Percentiles rank a stretch among this genome's conserved stretches.
These are phyloP conservation scores for Agrochola lota DNA, from an alignment of 2,888 invertebrate genomes.

Conservation along the genomic window DNA sequence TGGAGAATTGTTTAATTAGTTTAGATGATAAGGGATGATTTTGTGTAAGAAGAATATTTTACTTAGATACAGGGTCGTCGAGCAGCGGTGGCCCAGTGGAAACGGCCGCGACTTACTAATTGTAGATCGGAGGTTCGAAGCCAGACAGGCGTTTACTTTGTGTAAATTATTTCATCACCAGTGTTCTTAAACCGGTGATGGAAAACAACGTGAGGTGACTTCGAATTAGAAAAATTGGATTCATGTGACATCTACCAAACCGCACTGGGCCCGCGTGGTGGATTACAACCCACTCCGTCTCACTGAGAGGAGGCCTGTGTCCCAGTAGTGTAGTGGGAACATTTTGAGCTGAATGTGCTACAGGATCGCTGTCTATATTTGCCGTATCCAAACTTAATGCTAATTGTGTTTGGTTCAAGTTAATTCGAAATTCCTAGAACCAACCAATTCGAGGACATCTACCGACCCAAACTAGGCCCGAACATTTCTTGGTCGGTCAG, in stretches of 20 bases:
- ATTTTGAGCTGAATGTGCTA: too few relatives aligned
- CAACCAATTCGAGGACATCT: too few relatives aligned
- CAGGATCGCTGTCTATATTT: too few relatives aligned
- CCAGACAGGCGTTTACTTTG: background rate
- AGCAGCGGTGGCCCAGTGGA: background rate
- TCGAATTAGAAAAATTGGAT: too few relatives aligned
- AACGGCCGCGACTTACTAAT: background rate
- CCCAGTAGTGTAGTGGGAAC: too few relatives aligned
- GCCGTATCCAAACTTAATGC: background rate
- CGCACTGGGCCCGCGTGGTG: too few relatives aligned
- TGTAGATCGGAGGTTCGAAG: background rate
- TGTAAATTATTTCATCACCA: background rate
- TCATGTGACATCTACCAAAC: too few relatives aligned
- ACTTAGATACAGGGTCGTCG: background rate
- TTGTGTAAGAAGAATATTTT: background rate
- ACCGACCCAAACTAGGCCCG: background rate
- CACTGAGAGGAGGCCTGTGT: too few relatives aligned
- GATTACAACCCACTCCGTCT: too few relatives aligned
- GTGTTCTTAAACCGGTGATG: background rate
- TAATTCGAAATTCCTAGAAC: background rate
- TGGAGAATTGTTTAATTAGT: constrained; percentile 12
- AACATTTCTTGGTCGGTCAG: too few relatives aligned
- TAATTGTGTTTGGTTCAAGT: background rate
- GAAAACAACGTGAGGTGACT: background rate
- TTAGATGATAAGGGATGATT: background rate